Base-by-base conservation (phyloP, 2,797 vertebrate species). In the Cottoperca gobio region DNA sequence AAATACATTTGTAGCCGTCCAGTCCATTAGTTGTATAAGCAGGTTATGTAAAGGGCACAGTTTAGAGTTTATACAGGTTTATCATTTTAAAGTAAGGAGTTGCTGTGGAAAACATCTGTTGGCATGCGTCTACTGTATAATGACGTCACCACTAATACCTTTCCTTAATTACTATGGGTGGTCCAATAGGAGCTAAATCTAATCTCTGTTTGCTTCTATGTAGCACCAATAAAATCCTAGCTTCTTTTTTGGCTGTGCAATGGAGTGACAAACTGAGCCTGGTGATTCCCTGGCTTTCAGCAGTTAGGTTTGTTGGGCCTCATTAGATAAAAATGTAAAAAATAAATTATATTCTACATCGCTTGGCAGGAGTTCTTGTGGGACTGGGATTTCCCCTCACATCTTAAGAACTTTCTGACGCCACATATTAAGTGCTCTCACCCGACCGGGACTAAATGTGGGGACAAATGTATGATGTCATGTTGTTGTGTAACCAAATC, bases 151-250 rank as follows among this genome's bases (percentile, higher is more conserved):
- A 72, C 74, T 78, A 75, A 37, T 75, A 82, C 83, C 55, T 70
- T 87, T 84, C 35, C 70, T 88, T 88, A 87, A 91, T 88, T 89
- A 82, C 76, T 79, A 43, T 10, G 63, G 70, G 61, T 70, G 70
- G 80, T 81, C 74, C 55, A 71, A 13, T 43, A 43, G 23, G 23
- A 46, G 61, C 64, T 73, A 52, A 81, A 48, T 74, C 48, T 84
- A 86, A 88, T 87, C 86, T 72, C 4, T 1, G 16, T 83, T 76
- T 77, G 67, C 52, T 66, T 75, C 68, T 55, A 16, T 80, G 63
- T 42, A 50, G 42, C 49, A 39, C 40, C 26, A 53, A 12, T 77
- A 70, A 79, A 83, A 52, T 48, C 8, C 8, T 55, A 73, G 70
- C 45, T 42, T 43, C 24, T 42, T 45, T 74, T 78, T 62, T 60